Base-by-base conservation (phyloP, 2,797 vertebrate genomes). In the Phoeniculus purpureus region DNA sequence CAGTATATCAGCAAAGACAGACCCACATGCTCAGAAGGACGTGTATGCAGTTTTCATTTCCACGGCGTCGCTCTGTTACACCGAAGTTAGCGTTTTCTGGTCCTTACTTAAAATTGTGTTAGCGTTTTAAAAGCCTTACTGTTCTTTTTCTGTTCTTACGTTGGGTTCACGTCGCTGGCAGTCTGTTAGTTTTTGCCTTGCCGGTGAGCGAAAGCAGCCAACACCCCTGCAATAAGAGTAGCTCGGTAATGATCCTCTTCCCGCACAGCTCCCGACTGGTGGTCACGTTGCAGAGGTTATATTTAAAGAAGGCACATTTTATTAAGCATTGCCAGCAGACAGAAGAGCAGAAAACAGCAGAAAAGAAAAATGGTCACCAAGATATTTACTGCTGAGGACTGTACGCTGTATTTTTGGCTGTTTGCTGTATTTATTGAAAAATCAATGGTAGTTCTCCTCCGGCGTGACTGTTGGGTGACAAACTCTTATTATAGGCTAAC, bases 361-460 rank as follows among this genome's bases (percentile, higher is more conserved):
- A 85, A 94, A 95, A 97, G 96, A 97, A 96, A 96, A 98, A 97
- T 79, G 86, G 91, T 90, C 93, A 87, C 91, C 70, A 54, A 79
- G 82, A 96, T 97, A 97, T 97, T 96, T 96, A 97, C 90, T 95
- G 93, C 96, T 89, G 71, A 92, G 90, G 83, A 95, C 93, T 74
- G 72, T 68, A 89, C n/a, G 77, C 92, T 92, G 32, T 97, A 94
- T 94, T 97, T 97, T 97, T 94, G 19, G 48, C 91, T 9, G 19
- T 95, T 97, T 96, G 8, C 94, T 90, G 90, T 96, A 94, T 97
- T 97, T 97, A 97, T 92, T 96, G 97, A 96, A 97, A 97, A 98
- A 97, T 97, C 97, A 97, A 96, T 97, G 92, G 80, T 72, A 95
- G 91, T 92, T 96, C 93, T 97, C 90, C 75, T 31, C 29, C 74